Conservation (phyloP, 2,888 invertebrate genomes). For the Trissolcus japonicus region DNA sequence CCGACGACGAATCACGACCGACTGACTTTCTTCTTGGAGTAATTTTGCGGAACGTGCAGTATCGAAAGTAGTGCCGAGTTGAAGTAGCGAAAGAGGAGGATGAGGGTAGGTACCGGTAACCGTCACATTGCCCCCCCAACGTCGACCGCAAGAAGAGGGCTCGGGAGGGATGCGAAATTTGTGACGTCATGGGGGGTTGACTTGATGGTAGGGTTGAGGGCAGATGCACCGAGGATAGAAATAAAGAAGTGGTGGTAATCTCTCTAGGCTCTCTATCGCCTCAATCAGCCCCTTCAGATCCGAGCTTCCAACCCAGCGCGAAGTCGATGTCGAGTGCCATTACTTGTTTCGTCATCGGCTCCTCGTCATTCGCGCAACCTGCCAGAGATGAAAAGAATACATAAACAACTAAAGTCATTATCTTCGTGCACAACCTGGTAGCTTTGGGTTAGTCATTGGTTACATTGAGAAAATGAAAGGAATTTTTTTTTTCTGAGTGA, state of each 20-base stretch:
- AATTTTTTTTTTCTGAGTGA: too few relatives aligned
- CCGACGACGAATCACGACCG: conserved; percentile 65
- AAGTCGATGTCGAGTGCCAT: conserved; percentile 65
- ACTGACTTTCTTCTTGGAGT: conserved; percentile 70
- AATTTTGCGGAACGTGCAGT: conserved; percentile 75
- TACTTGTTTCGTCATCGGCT: conserved; percentile 58
- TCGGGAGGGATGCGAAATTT: conserved; percentile 56
- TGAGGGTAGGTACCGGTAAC: conserved; percentile 61
- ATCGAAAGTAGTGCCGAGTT: conserved; percentile 63
- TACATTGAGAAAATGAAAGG: neutral
- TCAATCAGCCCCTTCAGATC: conserved; percentile 62
- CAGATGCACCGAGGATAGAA: conserved; percentile 54
- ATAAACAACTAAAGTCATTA: conserved; percentile 34
- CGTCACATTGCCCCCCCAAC: conserved; percentile 56
- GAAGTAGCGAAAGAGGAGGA: conserved; percentile 60
- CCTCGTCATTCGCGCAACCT: conserved; percentile 36
- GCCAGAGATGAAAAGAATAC: conserved; percentile 30
- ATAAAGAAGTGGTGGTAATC: conserved; percentile 68
- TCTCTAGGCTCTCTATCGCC: conserved; percentile 63
- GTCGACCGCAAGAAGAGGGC: conserved; percentile 60
- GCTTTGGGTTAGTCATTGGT: too few relatives aligned
- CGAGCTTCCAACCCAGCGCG: conserved; percentile 63
- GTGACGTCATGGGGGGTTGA: conserved; percentile 61
- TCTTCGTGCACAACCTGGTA: neutral
- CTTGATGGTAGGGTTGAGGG: conserved; percentile 61